Evolutionary conservation across 2,797 vertebrate genomes (phyloP), one percentile per base, ranked within the genome.

Genomic region (Enoplosus armatus): DNA sequence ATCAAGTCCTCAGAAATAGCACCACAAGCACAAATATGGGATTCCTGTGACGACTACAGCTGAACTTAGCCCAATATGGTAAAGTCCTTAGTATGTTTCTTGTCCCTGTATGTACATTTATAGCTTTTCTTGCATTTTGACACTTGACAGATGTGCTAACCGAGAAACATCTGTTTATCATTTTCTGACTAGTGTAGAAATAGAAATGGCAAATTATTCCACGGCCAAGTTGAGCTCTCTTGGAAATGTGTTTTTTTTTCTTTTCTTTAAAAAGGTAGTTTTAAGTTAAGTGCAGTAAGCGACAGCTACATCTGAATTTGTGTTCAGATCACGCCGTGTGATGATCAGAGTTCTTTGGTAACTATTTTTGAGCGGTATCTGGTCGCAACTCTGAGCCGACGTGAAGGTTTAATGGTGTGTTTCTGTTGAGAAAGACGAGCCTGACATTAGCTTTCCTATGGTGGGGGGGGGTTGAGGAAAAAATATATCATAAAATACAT

Each of bases 281-380:
- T 89, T 6, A 73, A 39, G 85, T 87, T 87, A 31, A 88, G 92
- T 89, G 90, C 88, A 88, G 80, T 37, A 63, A 87, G 84, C 63
- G 0, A 79, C 67, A 1, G 88, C 90, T 91, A 80, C 89, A 78
- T 81, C 56, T 85, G 72, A 85, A 77, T 67, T 1, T 18, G 59
- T 22, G 70, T 76, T 82, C 66, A 63, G 77, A 77, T 26, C 75
- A 45, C 10, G 39, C 41, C 9, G 1, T 15, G 69, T 72, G 68
- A 87, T n/a, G 79, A 78, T 84, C 75, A 72, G 63, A 85, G 82
- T 47, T 91, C 89, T 92, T 93, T 94, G 92, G 90, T 89, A 76
- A 89, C 71, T 83, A 69, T 54, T 43, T 75, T 73, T 65, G 81
- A 63, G 31, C 73, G 35, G 59, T 15, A 54, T 71, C 45, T 29